Percentiles rank a stretch among this genome's conserved stretches.
phyloP scores from a whole-genome alignment of 2,797 vertebrate species.

The Gorsachius magnificus region DNA sequence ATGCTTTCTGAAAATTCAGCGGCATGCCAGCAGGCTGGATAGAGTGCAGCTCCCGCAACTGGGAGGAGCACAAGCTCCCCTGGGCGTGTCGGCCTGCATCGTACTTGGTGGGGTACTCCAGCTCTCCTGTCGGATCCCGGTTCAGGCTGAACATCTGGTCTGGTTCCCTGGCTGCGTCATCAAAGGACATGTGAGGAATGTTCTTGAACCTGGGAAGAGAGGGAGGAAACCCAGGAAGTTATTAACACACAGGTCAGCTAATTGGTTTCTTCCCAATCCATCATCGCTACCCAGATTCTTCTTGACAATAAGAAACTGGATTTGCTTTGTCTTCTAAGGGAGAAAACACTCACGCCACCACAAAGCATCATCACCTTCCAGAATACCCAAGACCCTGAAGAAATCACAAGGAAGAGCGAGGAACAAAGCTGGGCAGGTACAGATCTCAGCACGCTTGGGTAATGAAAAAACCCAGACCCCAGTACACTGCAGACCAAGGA shows the following conservation, averaged over 20 bases:
- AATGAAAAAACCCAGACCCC: background rate
- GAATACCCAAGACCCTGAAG: background rate
- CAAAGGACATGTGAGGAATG: slow-evolving; percentile 97
- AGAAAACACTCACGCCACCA: background rate
- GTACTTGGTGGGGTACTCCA: slow-evolving; percentile 97
- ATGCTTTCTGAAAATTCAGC: accelerated
- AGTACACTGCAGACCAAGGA: background rate
- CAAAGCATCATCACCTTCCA: background rate
- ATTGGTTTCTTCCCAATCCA: background rate
- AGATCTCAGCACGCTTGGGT: accelerated
- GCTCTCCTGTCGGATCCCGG: slow-evolving; percentile 85
- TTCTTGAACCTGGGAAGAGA: slow-evolving; percentile 87
- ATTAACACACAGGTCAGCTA: background rate
- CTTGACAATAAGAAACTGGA: background rate
- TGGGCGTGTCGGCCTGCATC: accelerated
- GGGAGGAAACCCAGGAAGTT: background rate
- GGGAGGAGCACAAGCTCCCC: background rate
- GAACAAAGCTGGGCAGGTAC: background rate
- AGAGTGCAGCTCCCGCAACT: accelerated
- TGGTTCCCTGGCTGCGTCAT: slow-evolving; percentile 88
- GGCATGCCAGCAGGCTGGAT: accelerated
- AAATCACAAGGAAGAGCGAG: background rate
- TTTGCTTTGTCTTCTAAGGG: background rate
- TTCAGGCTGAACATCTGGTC: slow-evolving; percentile 94
- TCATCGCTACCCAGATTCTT: background rate